Percentiles rank a stretch among this genome's conserved stretches.
Evolutionary conservation across 2,797 vertebrate genomes (phyloP).

Genomic region (Rhinichthys osculus): DNA sequence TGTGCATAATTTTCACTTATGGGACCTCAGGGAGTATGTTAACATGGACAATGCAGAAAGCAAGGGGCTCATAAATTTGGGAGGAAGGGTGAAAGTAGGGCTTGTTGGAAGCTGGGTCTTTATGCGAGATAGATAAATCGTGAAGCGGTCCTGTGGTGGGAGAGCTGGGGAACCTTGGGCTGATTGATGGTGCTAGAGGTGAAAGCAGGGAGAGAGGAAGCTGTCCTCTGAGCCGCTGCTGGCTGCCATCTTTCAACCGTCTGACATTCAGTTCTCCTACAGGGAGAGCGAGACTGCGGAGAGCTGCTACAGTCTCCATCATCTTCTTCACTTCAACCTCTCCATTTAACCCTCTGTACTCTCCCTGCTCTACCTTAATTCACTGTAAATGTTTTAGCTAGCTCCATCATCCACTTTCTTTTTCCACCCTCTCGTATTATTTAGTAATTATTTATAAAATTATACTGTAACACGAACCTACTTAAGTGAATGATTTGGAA

Average conservation of each 20-base stretch:
- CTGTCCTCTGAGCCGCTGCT: conserved; percentile 76
- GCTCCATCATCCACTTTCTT: background rate
- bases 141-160: conserved; percentile 65
- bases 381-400: conserved; percentile 18
- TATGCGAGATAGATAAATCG: conserved; percentile 81
- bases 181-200: conserved; percentile 75
- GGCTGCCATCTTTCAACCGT: conserved; percentile 76
- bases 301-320: conserved; percentile 49
- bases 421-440: conserved; percentile 8
- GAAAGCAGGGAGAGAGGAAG: conserved; percentile 72
- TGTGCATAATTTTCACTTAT: conserved; percentile 45
- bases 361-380: conserved; percentile 22
- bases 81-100: conserved; percentile 63
- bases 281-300: conserved; percentile 43
- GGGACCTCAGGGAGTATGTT: conserved; percentile 40
- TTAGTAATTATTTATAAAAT: conserved; percentile 16
- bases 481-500: background rate
- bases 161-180: conserved; percentile 76
- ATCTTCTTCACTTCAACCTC: conserved; percentile 44
- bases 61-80: conserved; percentile 70
- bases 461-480: background rate
- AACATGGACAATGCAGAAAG: conserved; percentile 52
- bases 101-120: conserved; percentile 71
- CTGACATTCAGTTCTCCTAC: conserved; percentile 73
- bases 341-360: conserved; percentile 13